These are phyloP conservation scores for Enteromius mattozi DNA, from an alignment of 2,797 vertebrate species.

Conservation along the genomic window DNA sequence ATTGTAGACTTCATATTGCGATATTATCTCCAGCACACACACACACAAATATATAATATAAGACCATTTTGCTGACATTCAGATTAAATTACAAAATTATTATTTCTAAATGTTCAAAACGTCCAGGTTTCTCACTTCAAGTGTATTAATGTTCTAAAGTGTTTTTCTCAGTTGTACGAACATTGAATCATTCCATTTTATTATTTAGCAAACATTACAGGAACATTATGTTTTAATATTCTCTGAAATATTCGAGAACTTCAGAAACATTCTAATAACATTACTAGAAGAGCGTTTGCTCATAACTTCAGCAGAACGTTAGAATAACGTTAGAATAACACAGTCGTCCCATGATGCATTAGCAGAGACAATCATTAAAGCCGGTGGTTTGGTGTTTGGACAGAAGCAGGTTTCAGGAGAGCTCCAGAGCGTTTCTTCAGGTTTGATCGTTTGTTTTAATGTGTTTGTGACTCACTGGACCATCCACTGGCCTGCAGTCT, in stretches of 20 bases:
- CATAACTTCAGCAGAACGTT: not conserved
- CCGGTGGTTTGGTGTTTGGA: too few relatives aligned
- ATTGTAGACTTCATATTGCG: not conserved
- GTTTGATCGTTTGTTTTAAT: not conserved
- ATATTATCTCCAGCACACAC: not conserved
- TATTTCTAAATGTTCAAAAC: not conserved
- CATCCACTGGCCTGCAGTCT: not conserved
- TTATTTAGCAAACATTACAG: not conserved
- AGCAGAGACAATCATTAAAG: not conserved
- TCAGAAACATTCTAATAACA: not conserved
- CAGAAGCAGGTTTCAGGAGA: too few relatives aligned
- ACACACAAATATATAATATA: not conserved
- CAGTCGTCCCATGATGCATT: not conserved
- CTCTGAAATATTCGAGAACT: not conserved
- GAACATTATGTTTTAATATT: not conserved
- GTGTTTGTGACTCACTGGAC: not conserved
- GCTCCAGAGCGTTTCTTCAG: not conserved
- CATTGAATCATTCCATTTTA: not conserved
- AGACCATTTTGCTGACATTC: not conserved
- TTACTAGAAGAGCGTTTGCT: not conserved
- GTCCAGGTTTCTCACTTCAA: not conserved
- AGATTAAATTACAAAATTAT: not conserved
- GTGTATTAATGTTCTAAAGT: too few relatives aligned
- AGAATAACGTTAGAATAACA: not conserved
- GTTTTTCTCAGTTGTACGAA: not conserved